These are phyloP conservation scores for Pseudorasbora parva DNA, from an alignment of 2,113 vertebrate species.

Conservation along the genomic window DNA sequence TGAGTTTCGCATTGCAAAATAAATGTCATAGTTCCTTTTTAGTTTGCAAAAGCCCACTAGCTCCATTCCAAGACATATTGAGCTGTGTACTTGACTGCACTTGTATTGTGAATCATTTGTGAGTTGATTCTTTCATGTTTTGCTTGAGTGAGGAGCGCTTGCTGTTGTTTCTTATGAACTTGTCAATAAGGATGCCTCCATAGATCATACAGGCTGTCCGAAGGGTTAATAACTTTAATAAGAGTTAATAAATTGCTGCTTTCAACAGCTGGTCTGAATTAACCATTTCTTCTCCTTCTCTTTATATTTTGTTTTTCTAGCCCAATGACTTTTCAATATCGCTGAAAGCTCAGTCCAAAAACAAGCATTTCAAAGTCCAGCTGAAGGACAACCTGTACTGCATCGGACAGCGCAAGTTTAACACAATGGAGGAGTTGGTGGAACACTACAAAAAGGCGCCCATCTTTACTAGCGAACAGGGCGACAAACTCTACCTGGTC, in stretches of 20 bases:
- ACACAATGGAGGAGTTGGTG: slow-evolving; percentile 91
- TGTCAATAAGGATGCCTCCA: too few species aligned
- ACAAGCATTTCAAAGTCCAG: slow-evolving; percentile 95
- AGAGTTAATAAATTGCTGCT: neutral
- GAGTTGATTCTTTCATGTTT: neutral
- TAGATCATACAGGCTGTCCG: too few species aligned
- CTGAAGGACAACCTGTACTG: slow-evolving; percentile 89
- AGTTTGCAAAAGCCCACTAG: too few species aligned
- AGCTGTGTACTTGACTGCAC: too few species aligned
- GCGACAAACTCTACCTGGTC: slow-evolving; percentile 90
- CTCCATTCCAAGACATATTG: too few species aligned
- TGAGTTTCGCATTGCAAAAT: too few species aligned
- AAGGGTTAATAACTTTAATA: too few species aligned
- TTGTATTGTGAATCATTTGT: neutral
- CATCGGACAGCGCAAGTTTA: slow-evolving; percentile 92
- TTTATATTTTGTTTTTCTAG: slow-evolving; percentile 67
- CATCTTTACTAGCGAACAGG: slow-evolving; percentile 92
- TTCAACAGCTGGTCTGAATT: neutral
- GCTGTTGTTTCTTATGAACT: too few species aligned
- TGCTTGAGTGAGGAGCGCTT: neutral
- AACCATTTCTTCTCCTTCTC: neutral
- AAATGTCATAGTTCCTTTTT: too few species aligned
- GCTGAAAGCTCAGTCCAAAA: slow-evolving; percentile 90
- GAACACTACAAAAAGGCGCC: slow-evolving; percentile 96
- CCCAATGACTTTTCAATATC: slow-evolving; percentile 92